Evolutionary conservation across 2,113 vertebrate species (phyloP), one percentile per base, ranked within the genome.

Genomic region (Bambusicola thoracicus): DNA sequence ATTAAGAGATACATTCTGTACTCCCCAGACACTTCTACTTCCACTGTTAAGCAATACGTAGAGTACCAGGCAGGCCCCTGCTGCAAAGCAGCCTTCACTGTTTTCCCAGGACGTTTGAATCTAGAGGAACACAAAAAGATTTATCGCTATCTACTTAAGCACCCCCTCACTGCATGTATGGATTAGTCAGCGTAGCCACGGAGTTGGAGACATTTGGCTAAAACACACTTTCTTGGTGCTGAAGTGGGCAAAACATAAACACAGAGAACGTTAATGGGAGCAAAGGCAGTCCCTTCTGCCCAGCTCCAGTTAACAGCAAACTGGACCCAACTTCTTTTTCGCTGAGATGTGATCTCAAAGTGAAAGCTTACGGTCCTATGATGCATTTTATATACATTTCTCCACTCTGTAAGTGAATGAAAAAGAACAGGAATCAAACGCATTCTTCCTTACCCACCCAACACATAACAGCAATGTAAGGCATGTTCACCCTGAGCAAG

Each of bases 401-500:
- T 75, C 11, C 46, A 13, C 56, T 66, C 67, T 32, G 3, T 2
- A 30, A 44, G 29, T 3, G n/a, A 82, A 88, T 22, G 44, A 88
- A 68, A 87, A 68, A 56, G 22, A 51, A 61, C 74, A 72, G 30
- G 32, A 94, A n/a, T 17, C 22, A 73, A 43, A 87, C 27, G 66
- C 2, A 0, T 53, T 89, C 67, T 56, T 77, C 63, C 51, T 81
- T 66, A 91, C 48, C 67, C 62, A 61, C 51, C 67, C 62, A 58
- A 77, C 66, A 85, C 30, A 32, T 7, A 91, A 58, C 5, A 41
- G 67, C 68, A 89, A 85, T 56, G 85, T 97, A 97, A 98, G 96
- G 95, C 95, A 96, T 94, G 66, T 96, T 87, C 55, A 48, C 77
- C 92, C 91, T 85, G 94, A 89, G 59, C 24, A 40, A 81, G 92